These are phyloP conservation scores for Novumbra hubbsi DNA, from an alignment of 2,797 vertebrate genomes.

Conservation along the genomic window DNA sequence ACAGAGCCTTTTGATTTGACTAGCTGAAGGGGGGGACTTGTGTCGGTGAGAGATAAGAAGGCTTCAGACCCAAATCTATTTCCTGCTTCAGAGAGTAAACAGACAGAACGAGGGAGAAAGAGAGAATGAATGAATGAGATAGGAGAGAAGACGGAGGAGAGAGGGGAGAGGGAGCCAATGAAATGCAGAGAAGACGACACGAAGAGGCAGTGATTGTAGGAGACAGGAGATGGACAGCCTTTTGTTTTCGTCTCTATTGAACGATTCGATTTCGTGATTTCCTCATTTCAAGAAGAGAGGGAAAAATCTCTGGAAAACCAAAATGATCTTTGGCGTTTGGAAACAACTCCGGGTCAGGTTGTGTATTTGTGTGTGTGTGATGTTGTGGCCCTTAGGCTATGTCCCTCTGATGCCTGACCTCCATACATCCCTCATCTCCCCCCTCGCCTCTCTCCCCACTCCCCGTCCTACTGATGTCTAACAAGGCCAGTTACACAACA, in stretches of 20 bases:
- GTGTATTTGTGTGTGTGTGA: background rate
- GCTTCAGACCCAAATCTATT: slow-evolving; percentile 23
- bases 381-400: background rate
- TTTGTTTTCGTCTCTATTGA: background rate
- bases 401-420: background rate
- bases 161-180: background rate
- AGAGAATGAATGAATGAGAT: background rate
- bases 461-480: background rate
- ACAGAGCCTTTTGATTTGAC: slow-evolving; percentile 48
- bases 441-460: background rate
- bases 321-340: background rate
- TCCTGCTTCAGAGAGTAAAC: background rate
- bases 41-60: slow-evolving; percentile 64
- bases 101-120: background rate
- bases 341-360: background rate
- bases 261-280: background rate
- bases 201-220: background rate
- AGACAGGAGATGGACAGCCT: slow-evolving; percentile 6
- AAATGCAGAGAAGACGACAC: background rate
- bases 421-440: background rate
- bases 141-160: background rate
- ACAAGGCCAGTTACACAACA: slow-evolving; percentile 2
- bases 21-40: slow-evolving; percentile 39
- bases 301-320: background rate
- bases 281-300: background rate